Conservation (phyloP, 2,888 invertebrate genomes). For the Phalangium opilio region DNA sequence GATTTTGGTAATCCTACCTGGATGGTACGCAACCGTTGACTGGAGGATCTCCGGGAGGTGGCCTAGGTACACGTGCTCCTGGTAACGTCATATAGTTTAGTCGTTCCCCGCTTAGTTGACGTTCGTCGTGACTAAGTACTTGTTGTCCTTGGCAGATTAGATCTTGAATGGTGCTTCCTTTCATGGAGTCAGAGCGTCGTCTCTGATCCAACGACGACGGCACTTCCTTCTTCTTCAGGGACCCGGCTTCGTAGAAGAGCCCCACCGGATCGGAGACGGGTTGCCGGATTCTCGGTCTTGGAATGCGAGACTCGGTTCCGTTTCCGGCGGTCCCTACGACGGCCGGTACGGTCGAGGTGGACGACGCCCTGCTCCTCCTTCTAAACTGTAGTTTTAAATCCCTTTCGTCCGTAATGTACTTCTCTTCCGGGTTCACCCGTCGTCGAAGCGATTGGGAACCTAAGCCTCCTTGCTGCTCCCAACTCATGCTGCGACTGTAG, state of each 20-base stretch:
- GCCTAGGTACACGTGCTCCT: slow-evolving; percentile 1
- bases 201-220: not conserved
- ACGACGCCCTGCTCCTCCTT: not conserved
- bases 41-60: slow-evolving; percentile 11
- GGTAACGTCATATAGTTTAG: not conserved
- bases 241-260: not conserved
- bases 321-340: not conserved
- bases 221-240: not conserved
- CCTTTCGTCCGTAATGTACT: not conserved
- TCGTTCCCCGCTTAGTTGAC: too few relatives aligned
- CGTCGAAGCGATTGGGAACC: not conserved
- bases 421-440: not conserved
- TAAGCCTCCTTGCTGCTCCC: not conserved
- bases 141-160: not conserved
- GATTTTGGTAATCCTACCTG: slow-evolving; percentile 8
- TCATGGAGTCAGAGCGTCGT: not conserved
- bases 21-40: slow-evolving; percentile 9
- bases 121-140: too few relatives aligned
- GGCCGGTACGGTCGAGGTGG: too few relatives aligned
- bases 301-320: slow-evolving; percentile 10
- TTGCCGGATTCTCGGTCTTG: slow-evolving; percentile 8
- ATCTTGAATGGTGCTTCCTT: not conserved
- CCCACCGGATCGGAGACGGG: slow-evolving; percentile 5
- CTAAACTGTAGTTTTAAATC: not conserved
- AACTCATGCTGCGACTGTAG: slow-evolving; percentile 1